Conservation (phyloP, 2,113 vertebrate species). For the Chaetodon trifascialis region DNA sequence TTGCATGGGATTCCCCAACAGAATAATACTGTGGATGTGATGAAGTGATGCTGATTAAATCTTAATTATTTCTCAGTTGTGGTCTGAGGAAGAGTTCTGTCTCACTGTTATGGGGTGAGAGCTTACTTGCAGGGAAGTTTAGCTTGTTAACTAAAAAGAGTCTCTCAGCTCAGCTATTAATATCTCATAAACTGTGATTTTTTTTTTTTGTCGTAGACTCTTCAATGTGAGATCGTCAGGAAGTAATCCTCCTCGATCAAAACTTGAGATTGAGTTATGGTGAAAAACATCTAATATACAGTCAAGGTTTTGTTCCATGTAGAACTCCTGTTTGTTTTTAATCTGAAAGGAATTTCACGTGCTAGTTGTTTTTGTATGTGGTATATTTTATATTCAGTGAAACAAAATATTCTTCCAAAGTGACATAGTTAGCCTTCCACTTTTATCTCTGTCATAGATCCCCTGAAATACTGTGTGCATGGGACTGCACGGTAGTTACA, state of each 20-base stretch:
- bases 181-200: too few species aligned
- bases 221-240: background rate
- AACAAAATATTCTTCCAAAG: background rate
- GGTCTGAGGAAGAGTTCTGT: background rate
- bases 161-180: too few species aligned
- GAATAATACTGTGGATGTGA: background rate
- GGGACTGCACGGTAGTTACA: constrained; percentile 11
- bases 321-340: background rate
- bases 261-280: background rate
- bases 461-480: constrained; percentile 2
- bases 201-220: too few species aligned
- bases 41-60: background rate
- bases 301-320: background rate
- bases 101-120: background rate
- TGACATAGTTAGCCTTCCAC: background rate
- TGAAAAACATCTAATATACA: background rate
- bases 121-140: background rate
- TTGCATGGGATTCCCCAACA: background rate
- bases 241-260: background rate
- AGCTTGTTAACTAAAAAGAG: too few species aligned
- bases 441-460: constrained; percentile 5
- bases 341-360: background rate
- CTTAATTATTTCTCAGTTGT: too few species aligned
- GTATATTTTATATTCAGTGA: background rate
- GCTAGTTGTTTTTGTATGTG: background rate